Base-by-base conservation (phyloP, 1,140 invertebrate species). In the Stegodyphus dumicola region DNA sequence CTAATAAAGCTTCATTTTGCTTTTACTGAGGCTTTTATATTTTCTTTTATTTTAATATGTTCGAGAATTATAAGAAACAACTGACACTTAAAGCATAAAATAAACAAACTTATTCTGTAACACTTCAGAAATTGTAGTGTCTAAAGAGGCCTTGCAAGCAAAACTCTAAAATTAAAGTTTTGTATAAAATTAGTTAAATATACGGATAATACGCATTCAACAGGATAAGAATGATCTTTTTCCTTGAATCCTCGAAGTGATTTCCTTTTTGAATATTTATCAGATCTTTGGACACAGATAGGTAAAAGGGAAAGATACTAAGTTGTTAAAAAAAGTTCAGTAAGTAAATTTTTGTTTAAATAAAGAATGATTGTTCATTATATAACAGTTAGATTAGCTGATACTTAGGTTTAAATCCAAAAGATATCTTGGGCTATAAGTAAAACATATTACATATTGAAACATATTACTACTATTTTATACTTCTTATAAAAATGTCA, bases 111-210 rank as follows among this genome's bases (percentile, higher is more conserved):
- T 64, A 11, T n/a, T 33, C 33, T 33, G 1, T 33, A 33, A 33
- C 1, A 33, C 33, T 33, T 33, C 33, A 33, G 33, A 33, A 33
- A 33, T 33, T 33, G 33, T 33, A 33, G 52, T 60, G 54, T 51
- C 54, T 17, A 4, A 48, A 33, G 15, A 48, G 54, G 7, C 33
- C 13, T 33, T 54, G 60, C 33, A 78, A 69, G 69, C 49, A 78
- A 15, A 52, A 49, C 0, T 52, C 70, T 10, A 13, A 69, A 78
- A 49, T 67, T 69, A 78, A 78, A 78, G 77, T 78, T 78, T 78
- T 78, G 77, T 78, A 78, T 78, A 78, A 78, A 78, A 78, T 78
- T 78, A 78, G 69, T 78, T 65, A 78, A 78, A 78, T 78, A 78
- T 78, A 78, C 77, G 69, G 77, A 78, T 78, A 78, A 78, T 78